Conservation (phyloP, 2,797 vertebrate species). For the Menidia menidia region DNA sequence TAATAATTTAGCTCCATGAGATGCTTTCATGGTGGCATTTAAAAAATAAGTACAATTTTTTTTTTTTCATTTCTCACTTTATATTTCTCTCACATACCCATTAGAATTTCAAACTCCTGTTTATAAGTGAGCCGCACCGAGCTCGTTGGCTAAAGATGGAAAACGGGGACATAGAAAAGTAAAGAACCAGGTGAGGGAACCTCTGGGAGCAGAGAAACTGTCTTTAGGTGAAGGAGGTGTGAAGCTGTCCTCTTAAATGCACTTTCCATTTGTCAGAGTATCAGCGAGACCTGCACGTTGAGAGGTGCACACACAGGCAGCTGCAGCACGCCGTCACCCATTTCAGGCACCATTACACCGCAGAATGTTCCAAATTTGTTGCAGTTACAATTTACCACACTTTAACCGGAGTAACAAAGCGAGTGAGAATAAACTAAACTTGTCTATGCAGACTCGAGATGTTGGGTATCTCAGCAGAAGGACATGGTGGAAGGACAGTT, state of each 20-base stretch:
- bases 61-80: slow-evolving; percentile 1
- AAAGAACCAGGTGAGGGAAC: slow-evolving; percentile 16
- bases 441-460: slow-evolving; percentile 36
- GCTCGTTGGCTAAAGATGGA: neutral
- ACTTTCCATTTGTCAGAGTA: slow-evolving; percentile 71
- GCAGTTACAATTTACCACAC: slow-evolving; percentile 58
- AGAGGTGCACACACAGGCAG: slow-evolving; percentile 13
- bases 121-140: slow-evolving; percentile 7
- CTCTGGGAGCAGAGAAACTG: slow-evolving; percentile 27
- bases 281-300: slow-evolving; percentile 36
- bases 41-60: too few relatives aligned
- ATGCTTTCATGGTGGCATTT: neutral
- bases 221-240: slow-evolving; percentile 56
- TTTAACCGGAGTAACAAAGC: slow-evolving; percentile 43
- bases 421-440: slow-evolving; percentile 61
- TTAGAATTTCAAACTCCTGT: neutral
- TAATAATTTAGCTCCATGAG: neutral
- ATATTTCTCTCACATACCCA: neutral
- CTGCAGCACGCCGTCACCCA: slow-evolving; percentile 46
- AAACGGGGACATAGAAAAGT: slow-evolving; percentile 16
- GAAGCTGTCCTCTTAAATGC: slow-evolving; percentile 67
- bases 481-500: slow-evolving; percentile 3
- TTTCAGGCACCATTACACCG: slow-evolving; percentile 69
- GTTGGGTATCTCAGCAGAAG: slow-evolving; percentile 17
- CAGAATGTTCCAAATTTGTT: slow-evolving; percentile 58